Conservation (phyloP, 2,797 vertebrate species). For the Lacerta viridis region DNA sequence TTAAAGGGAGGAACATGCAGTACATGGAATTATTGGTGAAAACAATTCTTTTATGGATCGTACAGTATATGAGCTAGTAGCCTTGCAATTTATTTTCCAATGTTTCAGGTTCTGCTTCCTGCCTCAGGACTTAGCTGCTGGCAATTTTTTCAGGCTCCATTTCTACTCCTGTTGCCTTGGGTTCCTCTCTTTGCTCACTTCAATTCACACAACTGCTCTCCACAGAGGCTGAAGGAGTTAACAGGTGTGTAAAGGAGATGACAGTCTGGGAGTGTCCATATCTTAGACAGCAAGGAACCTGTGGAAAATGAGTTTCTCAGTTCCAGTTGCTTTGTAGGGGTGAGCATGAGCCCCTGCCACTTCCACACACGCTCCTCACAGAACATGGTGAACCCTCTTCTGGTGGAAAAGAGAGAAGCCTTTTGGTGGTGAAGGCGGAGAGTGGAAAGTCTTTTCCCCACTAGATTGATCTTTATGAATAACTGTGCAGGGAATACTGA, state of each 20-base stretch:
- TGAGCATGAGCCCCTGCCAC: not conserved
- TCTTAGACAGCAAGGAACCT: not conserved
- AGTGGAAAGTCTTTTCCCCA: constrained; percentile 20
- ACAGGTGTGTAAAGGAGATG: constrained; percentile 1
- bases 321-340: constrained; percentile 23
- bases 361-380: constrained; percentile 49
- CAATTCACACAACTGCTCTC: not conserved
- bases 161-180: not conserved
- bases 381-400: constrained; percentile 64
- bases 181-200: not conserved
- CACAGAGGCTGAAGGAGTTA: not conserved
- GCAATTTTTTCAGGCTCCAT: not conserved
- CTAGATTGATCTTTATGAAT: constrained; percentile 46
- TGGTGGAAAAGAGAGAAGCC: constrained; percentile 30
- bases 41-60: not conserved
- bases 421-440: not conserved
- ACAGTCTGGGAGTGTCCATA: not conserved
- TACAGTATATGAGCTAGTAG: not conserved
- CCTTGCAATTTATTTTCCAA: not conserved
- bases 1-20: not conserved
- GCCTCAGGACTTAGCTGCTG: not conserved
- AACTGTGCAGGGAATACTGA: constrained; percentile 41
- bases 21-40: not conserved
- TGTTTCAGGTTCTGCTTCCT: not conserved
- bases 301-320: constrained; percentile 27